phyloP scores from a whole-genome alignment of 2,888 invertebrate genomes.

The Hydriomena furcata region DNA sequence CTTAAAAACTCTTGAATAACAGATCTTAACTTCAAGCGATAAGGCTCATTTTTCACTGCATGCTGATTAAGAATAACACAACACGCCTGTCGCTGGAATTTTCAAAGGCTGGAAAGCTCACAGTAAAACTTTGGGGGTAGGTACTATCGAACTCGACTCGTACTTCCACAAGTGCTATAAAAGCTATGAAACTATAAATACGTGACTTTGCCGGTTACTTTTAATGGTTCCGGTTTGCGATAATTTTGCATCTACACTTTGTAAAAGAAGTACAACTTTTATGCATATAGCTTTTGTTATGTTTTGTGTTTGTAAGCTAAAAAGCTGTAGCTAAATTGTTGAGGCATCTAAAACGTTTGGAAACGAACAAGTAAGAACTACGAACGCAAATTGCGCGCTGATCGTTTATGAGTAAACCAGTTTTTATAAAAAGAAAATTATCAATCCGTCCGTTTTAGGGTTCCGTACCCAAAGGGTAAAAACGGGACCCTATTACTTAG shows the following conservation, averaged over 20 bases:
- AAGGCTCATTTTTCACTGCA: conserved; percentile 1
- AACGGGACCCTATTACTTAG: no score
- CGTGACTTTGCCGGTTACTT: conserved; percentile 31
- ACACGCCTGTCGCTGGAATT: conserved; percentile 10
- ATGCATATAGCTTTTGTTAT: no score
- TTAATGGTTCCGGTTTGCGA: conserved; percentile 25
- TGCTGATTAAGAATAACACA: not conserved
- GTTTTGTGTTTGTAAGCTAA: no score
- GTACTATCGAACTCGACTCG: conserved; percentile 24
- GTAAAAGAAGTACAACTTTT: not conserved
- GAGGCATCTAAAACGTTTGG: no score
- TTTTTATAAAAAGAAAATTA: no score
- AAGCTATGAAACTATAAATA: conserved; percentile 36
- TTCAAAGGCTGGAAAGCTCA: conserved; percentile 28
- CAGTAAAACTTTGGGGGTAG: conserved; percentile 24
- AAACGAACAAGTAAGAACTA: no score
- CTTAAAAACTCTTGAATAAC: not conserved
- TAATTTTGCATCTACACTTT: conserved; percentile 12
- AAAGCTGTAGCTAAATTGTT: no score
- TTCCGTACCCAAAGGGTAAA: no score
- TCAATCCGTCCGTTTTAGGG: no score
- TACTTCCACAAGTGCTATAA: conserved; percentile 33
- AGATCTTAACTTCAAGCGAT: not conserved
- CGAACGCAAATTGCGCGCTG: no score
- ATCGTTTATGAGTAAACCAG: no score